These are phyloP conservation scores for Proteles cristata DNA, from an alignment of 2,113 vertebrate species.

Conservation along the genomic window DNA sequence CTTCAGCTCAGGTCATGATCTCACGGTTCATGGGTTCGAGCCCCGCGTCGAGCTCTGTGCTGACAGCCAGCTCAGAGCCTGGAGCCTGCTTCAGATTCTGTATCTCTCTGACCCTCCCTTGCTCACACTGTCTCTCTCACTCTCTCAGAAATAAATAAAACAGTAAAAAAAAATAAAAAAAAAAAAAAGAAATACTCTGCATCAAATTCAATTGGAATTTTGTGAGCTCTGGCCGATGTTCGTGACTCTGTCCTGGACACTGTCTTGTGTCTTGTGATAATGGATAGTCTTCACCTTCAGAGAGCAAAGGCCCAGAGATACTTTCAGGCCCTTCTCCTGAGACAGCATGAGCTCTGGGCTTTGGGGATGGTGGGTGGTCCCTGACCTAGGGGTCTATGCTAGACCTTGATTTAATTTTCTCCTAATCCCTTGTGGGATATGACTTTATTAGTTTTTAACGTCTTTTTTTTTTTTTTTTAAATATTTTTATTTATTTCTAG, in stretches of 20 bases:
- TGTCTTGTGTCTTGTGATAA: background rate
- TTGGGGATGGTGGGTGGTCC: background rate
- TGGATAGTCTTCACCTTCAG: background rate
- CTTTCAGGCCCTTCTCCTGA: background rate
- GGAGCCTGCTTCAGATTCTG: too few species aligned
- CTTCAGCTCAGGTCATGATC: too few species aligned
- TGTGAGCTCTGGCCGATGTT: background rate
- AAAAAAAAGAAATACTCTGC: background rate
- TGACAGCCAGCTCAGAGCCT: too few species aligned
- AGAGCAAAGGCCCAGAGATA: background rate
- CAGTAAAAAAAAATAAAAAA: too few species aligned
- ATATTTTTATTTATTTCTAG: too few species aligned
- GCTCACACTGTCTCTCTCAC: too few species aligned
- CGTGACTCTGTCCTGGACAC: background rate
- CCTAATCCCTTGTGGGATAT: background rate
- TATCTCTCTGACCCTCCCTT: too few species aligned
- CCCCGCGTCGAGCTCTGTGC: too few species aligned
- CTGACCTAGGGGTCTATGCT: background rate
- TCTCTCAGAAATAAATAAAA: too few species aligned
- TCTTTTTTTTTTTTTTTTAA: too few species aligned
- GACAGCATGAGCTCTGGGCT: background rate
- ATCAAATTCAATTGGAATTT: background rate
- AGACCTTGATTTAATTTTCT: slow-evolving; percentile 11
- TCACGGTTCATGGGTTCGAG: too few species aligned
- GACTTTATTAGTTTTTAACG: too few species aligned